A percentile compares a stretch with the other conserved stretches of the same genome.
phyloP scores from a whole-genome alignment of 2,888 invertebrate species.

The Hofmannophila pseudospretella region DNA sequence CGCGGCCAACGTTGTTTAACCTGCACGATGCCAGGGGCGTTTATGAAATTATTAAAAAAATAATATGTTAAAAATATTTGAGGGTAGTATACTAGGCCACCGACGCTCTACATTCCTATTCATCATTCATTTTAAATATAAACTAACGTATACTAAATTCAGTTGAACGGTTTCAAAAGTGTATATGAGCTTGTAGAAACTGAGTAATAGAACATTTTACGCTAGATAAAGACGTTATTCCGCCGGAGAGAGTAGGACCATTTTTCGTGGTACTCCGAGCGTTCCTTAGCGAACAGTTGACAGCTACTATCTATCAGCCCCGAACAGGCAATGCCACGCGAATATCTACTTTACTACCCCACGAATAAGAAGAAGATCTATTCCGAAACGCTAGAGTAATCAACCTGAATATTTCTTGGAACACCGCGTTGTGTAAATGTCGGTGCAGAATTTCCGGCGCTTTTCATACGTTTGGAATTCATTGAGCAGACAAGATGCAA shows the following conservation, averaged over 20 bases:
- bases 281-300: slow-evolving; percentile 34
- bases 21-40: too few relatives aligned
- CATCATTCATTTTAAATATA: too few relatives aligned
- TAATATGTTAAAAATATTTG: too few relatives aligned
- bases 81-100: too few relatives aligned
- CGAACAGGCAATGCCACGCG: slow-evolving; percentile 19
- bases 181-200: slow-evolving; percentile 29
- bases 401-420: slow-evolving; percentile 25
- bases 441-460: slow-evolving; percentile 23
- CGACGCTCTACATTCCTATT: too few relatives aligned
- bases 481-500: slow-evolving; percentile 13
- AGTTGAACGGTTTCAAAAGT: slow-evolving; percentile 25
- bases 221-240: slow-evolving; percentile 49
- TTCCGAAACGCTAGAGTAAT: slow-evolving; percentile 14
- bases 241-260: slow-evolving; percentile 33
- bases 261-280: slow-evolving; percentile 39
- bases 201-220: slow-evolving; percentile 43
- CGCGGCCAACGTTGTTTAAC: too few relatives aligned
- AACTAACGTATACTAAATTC: too few relatives aligned
- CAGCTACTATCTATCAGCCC: slow-evolving; percentile 46
- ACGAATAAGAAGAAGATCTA: slow-evolving; percentile 21
- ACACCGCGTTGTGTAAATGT: slow-evolving; percentile 26
- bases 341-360: slow-evolving; percentile 29
- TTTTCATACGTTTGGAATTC: slow-evolving; percentile 24
- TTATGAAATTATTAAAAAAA: too few relatives aligned